These are phyloP conservation scores for Clarias macrocephalus DNA, from an alignment of 2,113 vertebrate genomes.

Conservation along the genomic window DNA sequence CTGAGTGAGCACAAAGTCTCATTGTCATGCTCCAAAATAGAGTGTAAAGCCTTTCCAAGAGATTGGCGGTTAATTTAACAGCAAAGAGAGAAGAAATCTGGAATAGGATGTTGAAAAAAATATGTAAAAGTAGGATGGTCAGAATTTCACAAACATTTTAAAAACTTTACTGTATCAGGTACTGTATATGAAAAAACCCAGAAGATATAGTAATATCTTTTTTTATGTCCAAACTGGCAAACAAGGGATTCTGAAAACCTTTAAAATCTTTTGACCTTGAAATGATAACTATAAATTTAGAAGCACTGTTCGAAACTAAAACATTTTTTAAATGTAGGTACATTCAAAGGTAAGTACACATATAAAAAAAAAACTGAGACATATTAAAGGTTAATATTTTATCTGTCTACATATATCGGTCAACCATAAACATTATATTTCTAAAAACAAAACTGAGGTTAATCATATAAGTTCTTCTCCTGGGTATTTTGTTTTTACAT, in stretches of 20 bases:
- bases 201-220: neutral
- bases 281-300: neutral
- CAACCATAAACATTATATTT: neutral
- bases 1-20: neutral
- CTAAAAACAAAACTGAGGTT: neutral
- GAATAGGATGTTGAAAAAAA: neutral
- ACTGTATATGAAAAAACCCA: neutral
- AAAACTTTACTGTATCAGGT: neutral
- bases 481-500: neutral
- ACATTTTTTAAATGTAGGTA: neutral
- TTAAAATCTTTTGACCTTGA: neutral
- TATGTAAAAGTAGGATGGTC: neutral
- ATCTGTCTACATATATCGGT: neutral
- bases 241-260: neutral
- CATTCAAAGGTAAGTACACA: neutral
- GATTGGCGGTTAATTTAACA: neutral
- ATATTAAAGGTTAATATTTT: neutral
- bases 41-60: neutral
- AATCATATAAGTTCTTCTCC: neutral
- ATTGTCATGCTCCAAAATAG: neutral
- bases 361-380: neutral
- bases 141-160: neutral
- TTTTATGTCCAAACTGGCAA: neutral
- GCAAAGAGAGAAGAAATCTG: neutral
- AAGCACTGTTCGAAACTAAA: neutral